Percentiles rank a stretch among this genome's conserved stretches.
phyloP scores from a whole-genome alignment of 2,113 vertebrate species.

The Periophthalmodon schlosseri region DNA sequence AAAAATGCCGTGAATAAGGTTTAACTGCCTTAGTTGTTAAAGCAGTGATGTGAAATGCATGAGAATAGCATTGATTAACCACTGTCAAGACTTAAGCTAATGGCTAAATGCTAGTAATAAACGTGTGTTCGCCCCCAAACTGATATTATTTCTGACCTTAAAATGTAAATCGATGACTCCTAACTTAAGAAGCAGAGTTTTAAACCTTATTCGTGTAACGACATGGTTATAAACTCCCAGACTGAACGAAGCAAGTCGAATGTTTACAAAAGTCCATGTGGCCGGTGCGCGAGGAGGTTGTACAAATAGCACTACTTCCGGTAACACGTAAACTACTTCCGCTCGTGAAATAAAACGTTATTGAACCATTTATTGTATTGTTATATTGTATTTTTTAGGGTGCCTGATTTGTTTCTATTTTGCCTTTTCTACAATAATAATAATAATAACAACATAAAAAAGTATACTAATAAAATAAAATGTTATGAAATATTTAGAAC shows the following conservation, averaged over 20 bases:
- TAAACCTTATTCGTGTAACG: background rate
- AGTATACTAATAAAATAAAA: background rate
- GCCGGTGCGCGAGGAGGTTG: conserved; percentile 16
- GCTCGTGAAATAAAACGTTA: background rate
- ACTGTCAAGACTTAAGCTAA: background rate
- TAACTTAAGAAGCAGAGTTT: background rate
- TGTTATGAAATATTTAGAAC: background rate
- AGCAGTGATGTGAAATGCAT: background rate
- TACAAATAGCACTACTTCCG: conserved; percentile 44
- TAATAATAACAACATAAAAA: no score
- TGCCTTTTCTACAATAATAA: no score
- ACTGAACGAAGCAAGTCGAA: no score
- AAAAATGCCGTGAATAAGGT: no score
- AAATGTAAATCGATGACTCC: background rate
- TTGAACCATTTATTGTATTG: no score
- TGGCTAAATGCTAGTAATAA: background rate
- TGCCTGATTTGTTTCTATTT: no score
- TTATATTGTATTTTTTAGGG: no score
- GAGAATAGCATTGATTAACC: background rate
- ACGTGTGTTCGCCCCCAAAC: background rate
- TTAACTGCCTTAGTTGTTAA: background rate
- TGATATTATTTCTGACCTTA: background rate
- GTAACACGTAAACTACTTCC: background rate
- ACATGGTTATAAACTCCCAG: background rate
- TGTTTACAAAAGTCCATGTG: conserved; percentile 59